Percentiles rank a stretch among this genome's conserved stretches.
phyloP scores from a whole-genome alignment of 2,888 invertebrate genomes.

The Papilio gigon region DNA sequence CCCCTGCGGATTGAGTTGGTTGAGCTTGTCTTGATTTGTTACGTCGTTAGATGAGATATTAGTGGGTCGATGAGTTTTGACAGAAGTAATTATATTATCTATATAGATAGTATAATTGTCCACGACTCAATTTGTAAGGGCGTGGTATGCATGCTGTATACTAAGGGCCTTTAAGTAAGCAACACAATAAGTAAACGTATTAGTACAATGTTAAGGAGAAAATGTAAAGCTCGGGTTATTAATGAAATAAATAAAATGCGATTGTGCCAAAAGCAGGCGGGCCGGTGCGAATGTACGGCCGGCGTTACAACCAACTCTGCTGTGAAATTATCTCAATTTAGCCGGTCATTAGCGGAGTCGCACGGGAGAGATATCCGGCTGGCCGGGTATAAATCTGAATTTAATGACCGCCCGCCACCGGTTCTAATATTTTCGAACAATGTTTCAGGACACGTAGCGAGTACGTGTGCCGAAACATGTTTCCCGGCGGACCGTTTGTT shows the following conservation, averaged over 20 bases:
- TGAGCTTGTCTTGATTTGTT: constrained; percentile 40
- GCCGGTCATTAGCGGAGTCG: constrained; percentile 81
- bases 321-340: constrained; percentile 82
- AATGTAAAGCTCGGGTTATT: constrained; percentile 49
- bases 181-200: background rate
- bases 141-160: no score
- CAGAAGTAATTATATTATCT: no score
- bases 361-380: constrained; percentile 80
- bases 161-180: background rate
- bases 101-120: no score
- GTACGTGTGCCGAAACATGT: constrained; percentile 43
- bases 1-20: constrained; percentile 19
- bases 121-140: no score
- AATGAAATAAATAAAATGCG: constrained; percentile 17
- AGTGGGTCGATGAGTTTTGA: no score
- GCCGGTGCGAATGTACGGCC: constrained; percentile 19
- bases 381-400: constrained; percentile 79
- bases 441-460: constrained; percentile 63
- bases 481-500: constrained; percentile 50
- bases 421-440: constrained; percentile 75
- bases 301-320: constrained; percentile 37
- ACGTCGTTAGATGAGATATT: constrained; percentile 39
- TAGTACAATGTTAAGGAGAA: constrained; percentile 28
- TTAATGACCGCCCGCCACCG: constrained; percentile 72
- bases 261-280: constrained; percentile 21